Percentiles rank a stretch among this genome's conserved stretches.
phyloP scores from a whole-genome alignment of 2,888 invertebrate species.

The Aleiodes leptofemur region DNA sequence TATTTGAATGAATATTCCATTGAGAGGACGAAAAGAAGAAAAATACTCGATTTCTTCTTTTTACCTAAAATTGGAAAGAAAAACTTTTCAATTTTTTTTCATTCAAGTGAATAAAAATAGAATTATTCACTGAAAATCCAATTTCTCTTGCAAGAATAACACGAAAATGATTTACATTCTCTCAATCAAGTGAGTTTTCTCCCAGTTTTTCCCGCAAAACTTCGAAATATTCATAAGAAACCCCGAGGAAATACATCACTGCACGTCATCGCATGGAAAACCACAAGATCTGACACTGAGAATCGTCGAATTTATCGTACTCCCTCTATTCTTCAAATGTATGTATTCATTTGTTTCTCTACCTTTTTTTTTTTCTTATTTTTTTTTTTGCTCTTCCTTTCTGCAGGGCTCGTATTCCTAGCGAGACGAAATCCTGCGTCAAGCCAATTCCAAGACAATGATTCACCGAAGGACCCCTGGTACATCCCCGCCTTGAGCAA shows the following conservation, averaged over 20 bases:
- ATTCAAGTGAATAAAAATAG: too few relatives aligned
- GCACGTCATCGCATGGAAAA: conserved; percentile 15
- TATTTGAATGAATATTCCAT: too few relatives aligned
- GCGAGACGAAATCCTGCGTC: conserved; percentile 41
- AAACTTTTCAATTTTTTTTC: too few relatives aligned
- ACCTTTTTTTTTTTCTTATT: conserved; percentile 1
- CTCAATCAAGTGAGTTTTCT: background rate
- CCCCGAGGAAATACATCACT: conserved; percentile 36
- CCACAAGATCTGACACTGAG: conserved; percentile 18
- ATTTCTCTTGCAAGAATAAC: background rate
- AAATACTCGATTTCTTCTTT: too few relatives aligned
- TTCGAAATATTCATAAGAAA: conserved; percentile 16
- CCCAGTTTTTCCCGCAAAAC: background rate
- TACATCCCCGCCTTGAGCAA: conserved; percentile 22
- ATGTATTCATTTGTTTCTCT: conserved; percentile 14
- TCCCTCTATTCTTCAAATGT: conserved; percentile 10
- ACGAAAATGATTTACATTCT: background rate
- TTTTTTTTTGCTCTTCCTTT: conserved; percentile 18
- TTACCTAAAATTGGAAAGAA: too few relatives aligned
- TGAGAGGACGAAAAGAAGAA: too few relatives aligned
- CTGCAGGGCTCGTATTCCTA: conserved; percentile 13
- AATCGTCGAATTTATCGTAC: conserved; percentile 36
- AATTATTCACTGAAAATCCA: too few relatives aligned
- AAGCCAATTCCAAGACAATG: conserved; percentile 50
- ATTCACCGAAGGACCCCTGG: conserved; percentile 44